phyloP scores from a whole-genome alignment of 2,888 invertebrate species.

The Busseola fusca region DNA sequence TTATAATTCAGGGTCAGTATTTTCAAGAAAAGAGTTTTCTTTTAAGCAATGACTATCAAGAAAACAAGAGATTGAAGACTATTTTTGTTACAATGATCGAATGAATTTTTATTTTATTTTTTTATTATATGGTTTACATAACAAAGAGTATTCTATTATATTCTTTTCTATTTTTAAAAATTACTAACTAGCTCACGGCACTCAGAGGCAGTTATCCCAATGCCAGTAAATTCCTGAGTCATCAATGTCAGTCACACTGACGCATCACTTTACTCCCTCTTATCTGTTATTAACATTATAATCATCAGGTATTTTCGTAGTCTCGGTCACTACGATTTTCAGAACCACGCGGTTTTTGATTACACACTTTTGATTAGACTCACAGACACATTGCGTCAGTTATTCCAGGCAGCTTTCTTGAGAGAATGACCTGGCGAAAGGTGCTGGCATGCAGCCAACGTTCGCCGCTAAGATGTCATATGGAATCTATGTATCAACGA shows the following conservation, averaged over 20 bases:
- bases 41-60: slow-evolving; percentile 14
- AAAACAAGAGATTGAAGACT: slow-evolving; percentile 42
- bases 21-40: slow-evolving; percentile 7
- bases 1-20: slow-evolving; percentile 24
- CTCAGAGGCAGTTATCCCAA: slow-evolving; percentile 45
- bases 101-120: too few relatives aligned
- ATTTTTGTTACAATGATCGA: slow-evolving; percentile 14
- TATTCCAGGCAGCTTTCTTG: slow-evolving; percentile 74
- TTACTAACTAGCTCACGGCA: slow-evolving; percentile 36
- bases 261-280: slow-evolving; percentile 50
- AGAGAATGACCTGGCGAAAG: slow-evolving; percentile 81
- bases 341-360: slow-evolving; percentile 60
- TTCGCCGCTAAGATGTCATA: slow-evolving; percentile 49
- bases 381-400: slow-evolving; percentile 66
- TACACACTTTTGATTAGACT: slow-evolving; percentile 55
- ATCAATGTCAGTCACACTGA: slow-evolving; percentile 47
- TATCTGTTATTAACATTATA: slow-evolving; percentile 47
- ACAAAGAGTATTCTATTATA: too few relatives aligned
- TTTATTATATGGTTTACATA: too few relatives aligned
- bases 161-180: slow-evolving; percentile 29
- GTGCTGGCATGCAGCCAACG: slow-evolving; percentile 73
- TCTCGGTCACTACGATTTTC: slow-evolving; percentile 36
- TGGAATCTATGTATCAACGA: slow-evolving; percentile 56
- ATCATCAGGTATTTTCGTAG: slow-evolving; percentile 56
- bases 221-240: slow-evolving; percentile 57